A percentile compares a stretch with the other conserved stretches of the same genome.
Evolutionary conservation across 1,140 invertebrate species (phyloP).

Genomic region (Chironomus tepperi): DNA sequence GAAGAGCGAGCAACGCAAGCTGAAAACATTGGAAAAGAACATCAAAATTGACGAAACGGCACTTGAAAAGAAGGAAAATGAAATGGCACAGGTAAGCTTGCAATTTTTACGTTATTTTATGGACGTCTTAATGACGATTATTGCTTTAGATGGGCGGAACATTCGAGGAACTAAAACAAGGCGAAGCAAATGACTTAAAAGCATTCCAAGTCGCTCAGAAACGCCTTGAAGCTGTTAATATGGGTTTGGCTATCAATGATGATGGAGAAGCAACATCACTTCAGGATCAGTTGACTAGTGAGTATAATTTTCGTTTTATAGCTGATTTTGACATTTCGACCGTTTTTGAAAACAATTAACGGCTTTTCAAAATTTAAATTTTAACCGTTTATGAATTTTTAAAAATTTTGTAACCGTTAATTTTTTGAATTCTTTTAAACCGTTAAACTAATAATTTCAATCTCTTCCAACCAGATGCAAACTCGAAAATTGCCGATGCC

Average conservation of each 20-base stretch:
- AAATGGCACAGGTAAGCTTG: constrained; percentile 50
- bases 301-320: constrained; percentile 26
- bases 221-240: constrained; percentile 71
- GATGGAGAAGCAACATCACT: constrained; percentile 75
- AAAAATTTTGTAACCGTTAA: background rate
- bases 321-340: no score
- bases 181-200: constrained; percentile 56
- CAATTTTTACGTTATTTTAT: background rate
- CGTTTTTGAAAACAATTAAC: no score
- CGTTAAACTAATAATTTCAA: no score
- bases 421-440: constrained; percentile 25
- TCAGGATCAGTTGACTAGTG: constrained; percentile 81
- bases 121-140: background rate
- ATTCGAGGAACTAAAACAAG: constrained; percentile 61
- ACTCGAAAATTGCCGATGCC: constrained; percentile 62
- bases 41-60: constrained; percentile 61
- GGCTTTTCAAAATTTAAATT: no score
- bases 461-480: constrained; percentile 52
- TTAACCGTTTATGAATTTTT: no score
- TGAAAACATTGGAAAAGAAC: constrained; percentile 58
- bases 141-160: constrained; percentile 45
- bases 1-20: constrained; percentile 58
- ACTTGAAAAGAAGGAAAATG: constrained; percentile 53
- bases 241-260: constrained; percentile 70
- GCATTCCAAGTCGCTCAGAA: constrained; percentile 65